Evolutionary conservation across 2,113 vertebrate species (phyloP).

Genomic region (Arothron firmamentum): DNA sequence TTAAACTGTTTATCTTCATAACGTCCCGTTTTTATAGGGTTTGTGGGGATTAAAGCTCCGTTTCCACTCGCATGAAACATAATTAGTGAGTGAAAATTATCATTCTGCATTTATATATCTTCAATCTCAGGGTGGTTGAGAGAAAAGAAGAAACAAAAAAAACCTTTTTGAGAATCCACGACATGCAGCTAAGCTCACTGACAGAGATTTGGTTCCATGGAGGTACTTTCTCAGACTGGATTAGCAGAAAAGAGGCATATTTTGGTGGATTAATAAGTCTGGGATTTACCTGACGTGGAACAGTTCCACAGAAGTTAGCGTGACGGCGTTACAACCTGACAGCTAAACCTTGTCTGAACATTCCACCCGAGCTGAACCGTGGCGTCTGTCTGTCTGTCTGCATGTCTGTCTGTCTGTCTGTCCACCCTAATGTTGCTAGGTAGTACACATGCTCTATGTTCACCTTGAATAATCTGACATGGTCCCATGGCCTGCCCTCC

Average conservation of each 20-base stretch:
- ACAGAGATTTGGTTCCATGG: conserved; percentile 21
- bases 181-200: conserved; percentile 17
- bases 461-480: too few species aligned
- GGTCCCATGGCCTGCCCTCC: background rate
- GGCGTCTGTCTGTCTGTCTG: background rate
- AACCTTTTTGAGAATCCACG: conserved; percentile 1
- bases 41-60: conserved; percentile 1
- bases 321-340: background rate
- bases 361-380: background rate
- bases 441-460: too few species aligned
- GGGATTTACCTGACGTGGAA: conserved; percentile 48
- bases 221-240: conserved; percentile 49
- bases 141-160: background rate
- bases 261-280: conserved; percentile 66
- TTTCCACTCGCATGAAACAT: too few species aligned
- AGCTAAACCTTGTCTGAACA: background rate
- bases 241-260: conserved; percentile 62
- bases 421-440: too few species aligned
- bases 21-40: conserved; percentile 25
- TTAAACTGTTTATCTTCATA: conserved; percentile 7
- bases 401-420: background rate
- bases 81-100: background rate
- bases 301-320: conserved; percentile 28
- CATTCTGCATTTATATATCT: conserved; percentile 22
- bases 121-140: conserved; percentile 9